These are phyloP conservation scores for Stigmatopora nigra DNA, from an alignment of 2,113 vertebrate genomes.

Conservation along the genomic window DNA sequence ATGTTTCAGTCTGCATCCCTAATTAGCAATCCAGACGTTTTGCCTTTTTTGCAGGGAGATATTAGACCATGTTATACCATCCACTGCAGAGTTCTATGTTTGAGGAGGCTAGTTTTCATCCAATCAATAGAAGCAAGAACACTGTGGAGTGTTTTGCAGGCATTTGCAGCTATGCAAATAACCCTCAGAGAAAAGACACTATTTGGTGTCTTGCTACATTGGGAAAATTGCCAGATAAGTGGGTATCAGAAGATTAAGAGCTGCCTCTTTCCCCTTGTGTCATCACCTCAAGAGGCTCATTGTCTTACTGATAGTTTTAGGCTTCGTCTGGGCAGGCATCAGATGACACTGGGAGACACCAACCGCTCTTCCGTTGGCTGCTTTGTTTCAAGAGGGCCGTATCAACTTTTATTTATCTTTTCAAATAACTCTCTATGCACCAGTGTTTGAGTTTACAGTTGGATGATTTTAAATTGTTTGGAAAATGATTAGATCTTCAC, in stretches of 20 bases:
- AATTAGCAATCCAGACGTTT: constrained; percentile 56
- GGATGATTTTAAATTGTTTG: constrained; percentile 45
- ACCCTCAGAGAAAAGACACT: constrained; percentile 23
- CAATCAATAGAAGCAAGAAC: constrained; percentile 36
- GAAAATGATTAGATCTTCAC: constrained; percentile 37
- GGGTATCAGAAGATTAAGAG: constrained; percentile 67
- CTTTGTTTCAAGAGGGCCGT: constrained; percentile 42
- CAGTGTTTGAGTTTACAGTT: constrained; percentile 57
- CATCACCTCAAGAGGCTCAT: constrained; percentile 59
- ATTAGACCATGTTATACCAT: constrained; percentile 41
- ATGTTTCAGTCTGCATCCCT: constrained; percentile 51
- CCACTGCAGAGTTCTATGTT: constrained; percentile 25
- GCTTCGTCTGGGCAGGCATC: constrained; percentile 48
- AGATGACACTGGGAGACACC: constrained; percentile 53
- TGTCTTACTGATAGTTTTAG: constrained; percentile 65
- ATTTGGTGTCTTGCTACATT: constrained; percentile 30
- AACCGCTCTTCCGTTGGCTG: constrained; percentile 44
- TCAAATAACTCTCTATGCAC: constrained; percentile 51
- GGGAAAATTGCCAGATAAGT: constrained; percentile 56
- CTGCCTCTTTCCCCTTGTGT: constrained; percentile 55
- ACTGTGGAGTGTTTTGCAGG: constrained; percentile 35
- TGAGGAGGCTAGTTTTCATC: constrained; percentile 23
- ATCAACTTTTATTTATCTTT: constrained; percentile 61
- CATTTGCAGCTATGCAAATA: constrained; percentile 59
- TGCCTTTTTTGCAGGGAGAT: constrained; percentile 36